Evolutionary conservation across 2,113 vertebrate species (phyloP).

Genomic region (Catharus bicknelli): DNA sequence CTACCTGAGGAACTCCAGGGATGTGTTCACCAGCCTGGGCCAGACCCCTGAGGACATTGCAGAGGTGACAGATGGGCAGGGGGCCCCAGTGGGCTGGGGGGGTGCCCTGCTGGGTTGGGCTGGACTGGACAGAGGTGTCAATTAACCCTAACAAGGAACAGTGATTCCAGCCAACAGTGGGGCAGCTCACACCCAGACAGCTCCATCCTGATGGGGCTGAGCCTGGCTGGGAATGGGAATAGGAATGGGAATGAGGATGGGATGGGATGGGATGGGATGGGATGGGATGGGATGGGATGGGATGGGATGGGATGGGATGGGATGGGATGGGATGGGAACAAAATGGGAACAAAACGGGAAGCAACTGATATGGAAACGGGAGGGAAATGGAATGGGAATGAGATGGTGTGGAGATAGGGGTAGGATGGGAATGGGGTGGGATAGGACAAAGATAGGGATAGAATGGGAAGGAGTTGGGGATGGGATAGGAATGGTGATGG

Average conservation of each 20-base stretch:
- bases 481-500: background rate
- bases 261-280: no score
- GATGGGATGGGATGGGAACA: no score
- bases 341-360: background rate
- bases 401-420: background rate
- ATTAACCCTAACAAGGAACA: background rate
- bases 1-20: conserved; percentile 74
- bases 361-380: no score
- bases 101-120: background rate
- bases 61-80: conserved; percentile 26
- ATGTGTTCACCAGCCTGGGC: conserved; percentile 77
- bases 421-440: no score
- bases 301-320: no score
- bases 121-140: background rate
- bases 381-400: background rate
- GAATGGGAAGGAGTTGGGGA: no score
- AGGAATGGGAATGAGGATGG: background rate
- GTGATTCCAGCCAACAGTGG: accelerated
- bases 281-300: no score
- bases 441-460: no score
- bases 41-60: conserved; percentile 76
- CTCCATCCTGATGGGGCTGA: background rate
- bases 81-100: background rate
- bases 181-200: accelerated
- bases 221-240: background rate